Percentiles rank a stretch among this genome's conserved stretches.
Evolutionary conservation across 2,888 invertebrate species (phyloP).

Genomic region (Chydorus sphaericus): DNA sequence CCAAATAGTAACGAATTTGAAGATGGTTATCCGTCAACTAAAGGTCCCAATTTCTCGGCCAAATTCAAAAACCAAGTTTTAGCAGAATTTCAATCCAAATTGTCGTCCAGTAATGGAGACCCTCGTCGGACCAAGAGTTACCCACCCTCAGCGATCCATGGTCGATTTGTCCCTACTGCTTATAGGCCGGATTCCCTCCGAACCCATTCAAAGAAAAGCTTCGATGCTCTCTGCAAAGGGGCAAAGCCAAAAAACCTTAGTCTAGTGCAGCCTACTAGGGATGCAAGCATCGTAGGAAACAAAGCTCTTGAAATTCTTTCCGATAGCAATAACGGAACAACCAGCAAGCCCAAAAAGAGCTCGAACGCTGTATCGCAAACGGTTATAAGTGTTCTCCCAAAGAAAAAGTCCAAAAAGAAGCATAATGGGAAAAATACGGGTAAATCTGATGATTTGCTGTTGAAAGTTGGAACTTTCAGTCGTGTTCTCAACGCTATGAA

Average conservation of each 20-base stretch:
- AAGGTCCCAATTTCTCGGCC: neutral
- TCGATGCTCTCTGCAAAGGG: neutral
- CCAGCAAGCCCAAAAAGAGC: too few relatives aligned
- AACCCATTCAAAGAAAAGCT: neutral
- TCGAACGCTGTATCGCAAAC: too few relatives aligned
- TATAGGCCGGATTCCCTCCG: neutral
- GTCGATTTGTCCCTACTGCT: neutral
- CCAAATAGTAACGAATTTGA: neutral
- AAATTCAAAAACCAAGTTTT: neutral
- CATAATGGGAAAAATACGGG: neutral
- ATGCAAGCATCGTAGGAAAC: too few relatives aligned
- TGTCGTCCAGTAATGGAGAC: neutral
- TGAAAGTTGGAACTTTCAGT: slow-evolving; percentile 1
- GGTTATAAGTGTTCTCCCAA: neutral
- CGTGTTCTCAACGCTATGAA: slow-evolving; percentile 10
- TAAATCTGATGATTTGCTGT: neutral
- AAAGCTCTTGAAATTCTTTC: too few relatives aligned
- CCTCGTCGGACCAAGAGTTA: neutral
- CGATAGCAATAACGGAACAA: too few relatives aligned
- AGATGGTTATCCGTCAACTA: neutral
- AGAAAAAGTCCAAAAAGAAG: slow-evolving; percentile 3
- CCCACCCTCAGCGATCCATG: neutral
- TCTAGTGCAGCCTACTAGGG: too few relatives aligned
- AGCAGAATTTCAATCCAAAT: neutral
- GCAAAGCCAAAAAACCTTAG: neutral